Evolutionary conservation across 2,888 invertebrate genomes (phyloP).

Genomic region (Leucoptera coffeella): DNA sequence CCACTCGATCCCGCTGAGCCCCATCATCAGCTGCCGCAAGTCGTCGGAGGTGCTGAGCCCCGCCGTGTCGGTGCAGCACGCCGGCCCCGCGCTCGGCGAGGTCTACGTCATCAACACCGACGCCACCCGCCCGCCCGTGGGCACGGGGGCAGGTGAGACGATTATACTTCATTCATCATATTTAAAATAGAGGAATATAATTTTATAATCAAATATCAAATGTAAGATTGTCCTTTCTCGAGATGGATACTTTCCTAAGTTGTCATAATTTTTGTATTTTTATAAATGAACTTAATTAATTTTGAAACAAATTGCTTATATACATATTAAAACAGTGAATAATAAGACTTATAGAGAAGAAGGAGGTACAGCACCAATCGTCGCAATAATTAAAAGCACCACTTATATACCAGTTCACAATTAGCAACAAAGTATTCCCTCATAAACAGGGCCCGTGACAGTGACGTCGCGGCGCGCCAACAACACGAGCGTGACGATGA

Average conservation of each 20-base stretch:
- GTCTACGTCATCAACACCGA: constrained; percentile 15
- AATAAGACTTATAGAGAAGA: too few species aligned
- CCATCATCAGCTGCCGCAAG: constrained; percentile 21
- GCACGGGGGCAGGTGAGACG: too few species aligned
- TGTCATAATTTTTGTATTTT: too few species aligned
- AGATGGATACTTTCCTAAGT: too few species aligned
- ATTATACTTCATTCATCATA: too few species aligned
- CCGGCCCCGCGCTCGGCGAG: constrained; percentile 29
- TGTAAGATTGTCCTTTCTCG: too few species aligned
- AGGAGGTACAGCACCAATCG: too few species aligned
- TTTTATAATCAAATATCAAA: too few species aligned
- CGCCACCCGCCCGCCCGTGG: constrained; percentile 6
- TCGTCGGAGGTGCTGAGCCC: constrained; percentile 28
- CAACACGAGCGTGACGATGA: constrained; percentile 73
- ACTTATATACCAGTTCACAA: constrained; percentile 14
- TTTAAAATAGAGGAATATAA: too few species aligned
- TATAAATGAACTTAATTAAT: too few species aligned
- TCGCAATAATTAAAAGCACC: constrained; percentile 23
- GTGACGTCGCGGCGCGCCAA: constrained; percentile 59
- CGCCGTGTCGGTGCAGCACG: constrained; percentile 31
- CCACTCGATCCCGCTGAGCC: constrained; percentile 35
- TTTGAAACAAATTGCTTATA: too few species aligned
- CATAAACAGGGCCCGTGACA: constrained; percentile 51
- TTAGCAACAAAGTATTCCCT: constrained; percentile 9
- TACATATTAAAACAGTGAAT: too few species aligned